Evolutionary conservation across 2,113 vertebrate genomes (phyloP).

Genomic region (Phocoena sinus): DNA sequence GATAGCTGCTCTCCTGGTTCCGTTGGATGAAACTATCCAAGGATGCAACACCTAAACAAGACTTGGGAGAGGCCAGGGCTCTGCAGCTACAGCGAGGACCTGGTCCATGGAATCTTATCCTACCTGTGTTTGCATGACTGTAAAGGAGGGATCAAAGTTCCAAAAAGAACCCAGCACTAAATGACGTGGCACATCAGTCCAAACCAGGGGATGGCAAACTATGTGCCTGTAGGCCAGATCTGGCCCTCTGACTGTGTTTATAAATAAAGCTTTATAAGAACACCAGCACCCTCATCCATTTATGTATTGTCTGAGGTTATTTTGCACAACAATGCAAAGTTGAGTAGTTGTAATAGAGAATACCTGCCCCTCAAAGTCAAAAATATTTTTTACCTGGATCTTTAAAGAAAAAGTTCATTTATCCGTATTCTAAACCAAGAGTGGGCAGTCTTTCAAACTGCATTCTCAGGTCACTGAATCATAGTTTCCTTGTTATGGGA

Average conservation of each 20-base stretch:
- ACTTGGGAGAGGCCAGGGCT: background rate
- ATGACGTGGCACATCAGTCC: background rate
- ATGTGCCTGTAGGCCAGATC: background rate
- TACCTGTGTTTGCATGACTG: background rate
- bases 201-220: background rate
- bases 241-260: background rate
- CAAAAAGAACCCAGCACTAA: background rate
- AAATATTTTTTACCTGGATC: background rate
- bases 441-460: background rate
- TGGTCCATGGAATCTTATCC: rapidly evolving
- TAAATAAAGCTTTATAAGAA: background rate
- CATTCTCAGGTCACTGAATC: background rate
- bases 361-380: background rate
- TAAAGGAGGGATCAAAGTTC: background rate
- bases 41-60: background rate
- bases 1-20: background rate
- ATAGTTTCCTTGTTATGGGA: background rate
- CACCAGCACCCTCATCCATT: too few relatives aligned
- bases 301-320: background rate
- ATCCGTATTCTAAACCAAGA: background rate
- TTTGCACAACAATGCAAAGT: background rate
- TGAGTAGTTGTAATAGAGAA: background rate
- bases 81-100: background rate
- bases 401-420: background rate
- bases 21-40: background rate